Base-by-base conservation (phyloP, 2,888 invertebrate genomes). In the Resseliella maxima region DNA sequence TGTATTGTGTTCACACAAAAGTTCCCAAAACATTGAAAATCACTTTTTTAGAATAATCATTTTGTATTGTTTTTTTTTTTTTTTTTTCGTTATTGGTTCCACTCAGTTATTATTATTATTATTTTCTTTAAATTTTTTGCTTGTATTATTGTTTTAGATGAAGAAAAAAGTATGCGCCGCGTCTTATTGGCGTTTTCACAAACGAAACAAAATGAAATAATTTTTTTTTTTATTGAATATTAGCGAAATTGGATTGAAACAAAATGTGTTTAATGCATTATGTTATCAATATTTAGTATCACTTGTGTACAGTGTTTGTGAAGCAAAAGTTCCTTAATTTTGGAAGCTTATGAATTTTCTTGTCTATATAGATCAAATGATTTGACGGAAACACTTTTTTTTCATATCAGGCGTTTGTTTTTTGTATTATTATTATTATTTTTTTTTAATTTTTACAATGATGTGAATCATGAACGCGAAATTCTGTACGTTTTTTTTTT, bases 1-100 rank as follows among this genome's bases (percentile, higher is more conserved):
- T 2, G 27, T 27, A 59, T 59, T 59, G 59, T 12, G 24, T 8
- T 59, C 15, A 21, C 31, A 72, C 35, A 31, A 72, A 27, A 50
- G 15, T 18, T 10, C 15, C 15, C 59, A 24, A 59, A 24, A 59
- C 24, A 24, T 72, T 15, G 18, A 72, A 72, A 72, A 72, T 72
- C 72, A 72, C 72, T 72, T 72, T 27, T 72, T 72, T 72, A 72
- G 72, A 72, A 72, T n/a, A n/a, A n/a, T 72, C n/a, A 31, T 72
- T 31, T 72, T 72, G 15, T 72, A 3, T 72, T 1, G 5, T 24
- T 24, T 24, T 15, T 72, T 72, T 72, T 72, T 27, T 72, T 31
- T n/a, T n/a, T n/a, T n/a, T n/a, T n/a, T n/a, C n/a, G n/a, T n/a
- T n/a, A n/a, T n/a, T 59, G 5, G 72, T 72, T 72, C 72, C 72